Percentiles rank a stretch among this genome's conserved stretches.
Conservation (phyloP, 2,888 invertebrate genomes). For the Spodoptera littoralis region DNA sequence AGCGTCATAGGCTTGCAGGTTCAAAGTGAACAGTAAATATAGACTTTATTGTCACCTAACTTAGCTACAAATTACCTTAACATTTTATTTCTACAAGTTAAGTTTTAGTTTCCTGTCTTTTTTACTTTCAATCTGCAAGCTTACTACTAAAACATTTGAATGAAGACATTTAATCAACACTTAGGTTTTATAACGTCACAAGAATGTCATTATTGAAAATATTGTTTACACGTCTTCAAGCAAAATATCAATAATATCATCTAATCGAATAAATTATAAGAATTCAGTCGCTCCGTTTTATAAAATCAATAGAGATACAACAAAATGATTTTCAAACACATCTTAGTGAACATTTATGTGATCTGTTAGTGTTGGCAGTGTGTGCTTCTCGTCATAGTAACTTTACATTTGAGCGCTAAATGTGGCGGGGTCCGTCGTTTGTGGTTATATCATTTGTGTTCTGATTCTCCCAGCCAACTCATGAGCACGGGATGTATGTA, state of each 20-base stretch:
- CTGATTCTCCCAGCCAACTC: neutral
- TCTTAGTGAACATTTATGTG: constrained; percentile 29
- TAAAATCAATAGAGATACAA: constrained; percentile 39
- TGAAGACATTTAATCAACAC: constrained; percentile 26
- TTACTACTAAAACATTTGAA: constrained; percentile 11
- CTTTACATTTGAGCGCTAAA: constrained; percentile 51
- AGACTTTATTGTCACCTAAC: constrained; percentile 18
- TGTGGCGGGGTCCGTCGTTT: constrained; percentile 21
- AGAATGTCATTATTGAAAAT: neutral
- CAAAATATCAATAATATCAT: constrained; percentile 25
- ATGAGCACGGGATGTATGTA: neutral
- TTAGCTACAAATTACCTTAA: neutral
- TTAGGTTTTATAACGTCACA: neutral
- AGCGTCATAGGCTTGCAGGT: constrained; percentile 36
- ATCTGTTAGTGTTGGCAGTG: constrained; percentile 49
- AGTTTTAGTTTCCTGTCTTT: too few species aligned
- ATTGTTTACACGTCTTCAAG: constrained; percentile 22
- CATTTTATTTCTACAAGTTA: too few species aligned
- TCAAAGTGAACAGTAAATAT: constrained; percentile 19
- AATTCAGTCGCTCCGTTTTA: constrained; percentile 55
- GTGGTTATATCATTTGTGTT: neutral
- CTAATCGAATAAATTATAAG: constrained; percentile 45
- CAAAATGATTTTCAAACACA: constrained; percentile 31
- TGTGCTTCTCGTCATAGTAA: constrained; percentile 43
- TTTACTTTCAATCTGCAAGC: constrained; percentile 37